Evolutionary conservation across 2,113 vertebrate species (phyloP).

Genomic region (Macquaria ambigua): DNA sequence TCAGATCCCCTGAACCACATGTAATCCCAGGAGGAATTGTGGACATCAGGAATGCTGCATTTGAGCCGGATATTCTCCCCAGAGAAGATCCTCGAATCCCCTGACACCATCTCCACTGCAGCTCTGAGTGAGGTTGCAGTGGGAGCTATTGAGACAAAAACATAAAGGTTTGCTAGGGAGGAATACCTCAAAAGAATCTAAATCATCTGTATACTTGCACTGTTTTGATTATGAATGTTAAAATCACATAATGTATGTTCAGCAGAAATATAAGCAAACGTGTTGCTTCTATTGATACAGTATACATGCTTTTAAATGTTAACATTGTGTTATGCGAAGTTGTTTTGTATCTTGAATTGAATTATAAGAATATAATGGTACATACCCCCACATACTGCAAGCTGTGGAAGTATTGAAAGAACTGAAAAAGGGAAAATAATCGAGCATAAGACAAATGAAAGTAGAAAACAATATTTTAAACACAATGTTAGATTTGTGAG

Average conservation of each 20-base stretch:
- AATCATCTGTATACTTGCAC: rapidly evolving
- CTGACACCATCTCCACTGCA: constrained; percentile 23
- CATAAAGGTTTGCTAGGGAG: background rate
- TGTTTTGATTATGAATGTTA: background rate
- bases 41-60: constrained; percentile 60
- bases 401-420: constrained; percentile 38
- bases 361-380: background rate
- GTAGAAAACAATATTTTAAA: background rate
- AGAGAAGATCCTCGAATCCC: constrained; percentile 58
- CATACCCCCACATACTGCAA: constrained; percentile 39
- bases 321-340: background rate
- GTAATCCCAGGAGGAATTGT: constrained; percentile 54
- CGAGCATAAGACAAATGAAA: background rate
- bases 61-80: constrained; percentile 62
- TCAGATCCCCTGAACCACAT: constrained; percentile 71
- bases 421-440: constrained; percentile 50
- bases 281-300: background rate
- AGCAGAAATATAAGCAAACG: background rate
- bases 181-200: background rate
- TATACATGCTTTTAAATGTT: background rate
- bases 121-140: rapidly evolving
- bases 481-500: background rate
- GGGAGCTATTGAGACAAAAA: constrained; percentile 30
- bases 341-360: background rate
- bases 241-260: background rate